Conservation (phyloP, 2,888 invertebrate species). For the Choreutis nemorana region DNA sequence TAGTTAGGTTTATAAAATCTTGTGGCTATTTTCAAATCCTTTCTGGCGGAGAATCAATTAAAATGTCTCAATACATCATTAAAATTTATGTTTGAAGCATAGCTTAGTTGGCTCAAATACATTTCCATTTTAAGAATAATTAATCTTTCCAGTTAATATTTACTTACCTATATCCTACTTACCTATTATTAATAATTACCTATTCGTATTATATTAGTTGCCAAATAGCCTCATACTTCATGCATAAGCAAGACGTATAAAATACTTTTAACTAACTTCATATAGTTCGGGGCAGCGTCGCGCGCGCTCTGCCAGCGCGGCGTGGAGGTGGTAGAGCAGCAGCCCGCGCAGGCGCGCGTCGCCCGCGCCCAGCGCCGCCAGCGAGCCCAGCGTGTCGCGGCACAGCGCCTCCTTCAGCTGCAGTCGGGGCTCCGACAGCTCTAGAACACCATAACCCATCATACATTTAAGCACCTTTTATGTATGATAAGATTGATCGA, state of each 20-base stretch:
- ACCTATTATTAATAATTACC: neutral
- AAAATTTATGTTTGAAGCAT: no score
- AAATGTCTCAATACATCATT: no score
- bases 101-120: no score
- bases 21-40: no score
- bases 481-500: no score
- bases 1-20: no score
- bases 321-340: slow-evolving; percentile 60
- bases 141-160: no score
- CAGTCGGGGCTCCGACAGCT: slow-evolving; percentile 66
- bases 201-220: neutral
- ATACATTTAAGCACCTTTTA: slow-evolving; percentile 10
- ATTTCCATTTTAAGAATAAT: no score
- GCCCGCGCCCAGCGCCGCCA: slow-evolving; percentile 67
- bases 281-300: slow-evolving; percentile 48
- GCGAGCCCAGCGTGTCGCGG: slow-evolving; percentile 63
- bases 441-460: slow-evolving; percentile 33
- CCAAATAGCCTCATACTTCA: neutral
- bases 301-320: slow-evolving; percentile 59
- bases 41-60: no score
- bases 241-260: neutral
- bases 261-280: slow-evolving; percentile 28
- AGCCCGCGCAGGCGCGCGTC: slow-evolving; percentile 59
- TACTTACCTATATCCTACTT: no score
- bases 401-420: slow-evolving; percentile 68